Evolutionary conservation across 2,888 invertebrate species (phyloP).

Genomic region (Ceriagrion tenellum): DNA sequence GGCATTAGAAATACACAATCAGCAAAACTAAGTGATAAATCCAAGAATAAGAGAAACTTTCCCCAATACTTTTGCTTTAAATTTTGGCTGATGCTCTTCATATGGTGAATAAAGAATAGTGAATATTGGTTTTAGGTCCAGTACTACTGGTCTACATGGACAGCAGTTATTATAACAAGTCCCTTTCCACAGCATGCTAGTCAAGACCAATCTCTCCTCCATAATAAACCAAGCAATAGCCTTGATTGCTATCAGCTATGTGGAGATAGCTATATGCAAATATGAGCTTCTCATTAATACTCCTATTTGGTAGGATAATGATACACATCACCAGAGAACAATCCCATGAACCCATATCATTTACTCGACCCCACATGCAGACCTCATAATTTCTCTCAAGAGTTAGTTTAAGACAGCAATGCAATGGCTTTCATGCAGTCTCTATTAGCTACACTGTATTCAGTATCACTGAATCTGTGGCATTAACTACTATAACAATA

Average conservation of each 20-base stretch:
- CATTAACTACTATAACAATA: slow-evolving; percentile 2
- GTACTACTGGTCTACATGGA: background rate
- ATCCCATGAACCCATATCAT: background rate
- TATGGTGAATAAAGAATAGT: background rate
- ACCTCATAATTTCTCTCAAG: background rate
- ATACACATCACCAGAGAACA: background rate
- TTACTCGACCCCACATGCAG: slow-evolving; percentile 29
- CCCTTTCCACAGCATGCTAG: background rate
- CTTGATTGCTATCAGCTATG: background rate
- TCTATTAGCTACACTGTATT: slow-evolving; percentile 45
- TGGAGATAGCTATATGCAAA: background rate
- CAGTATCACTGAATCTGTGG: slow-evolving; percentile 36
- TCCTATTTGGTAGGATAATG: background rate
- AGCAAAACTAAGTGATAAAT: background rate
- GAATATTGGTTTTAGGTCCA: background rate
- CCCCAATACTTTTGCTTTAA: too few species aligned
- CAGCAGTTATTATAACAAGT: background rate
- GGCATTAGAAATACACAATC: background rate
- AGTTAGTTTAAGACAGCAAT: slow-evolving; percentile 20
- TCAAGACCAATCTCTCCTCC: background rate
- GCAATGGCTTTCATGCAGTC: slow-evolving; percentile 48
- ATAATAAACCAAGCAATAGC: background rate
- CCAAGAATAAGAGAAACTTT: too few species aligned
- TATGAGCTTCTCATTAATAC: background rate
- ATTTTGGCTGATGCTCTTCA: background rate